Percentiles rank a stretch among this genome's conserved stretches.
Conservation (phyloP, 2,888 invertebrate species). For the Temnothorax ravouxi region DNA sequence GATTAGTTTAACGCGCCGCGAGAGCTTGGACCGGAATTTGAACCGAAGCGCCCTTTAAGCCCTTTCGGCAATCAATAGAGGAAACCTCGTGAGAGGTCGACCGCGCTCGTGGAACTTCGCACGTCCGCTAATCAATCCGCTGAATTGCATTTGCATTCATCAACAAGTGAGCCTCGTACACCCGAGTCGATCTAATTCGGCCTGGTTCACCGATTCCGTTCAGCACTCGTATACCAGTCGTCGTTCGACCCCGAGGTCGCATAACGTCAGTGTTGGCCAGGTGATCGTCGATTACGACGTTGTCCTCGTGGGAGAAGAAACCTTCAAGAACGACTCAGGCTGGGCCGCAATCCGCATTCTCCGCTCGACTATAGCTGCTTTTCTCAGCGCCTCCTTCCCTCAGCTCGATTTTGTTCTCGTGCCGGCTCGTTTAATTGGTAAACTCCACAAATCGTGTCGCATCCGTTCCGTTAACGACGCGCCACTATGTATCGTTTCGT, state of each 20-base stretch:
- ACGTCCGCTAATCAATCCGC: conserved; percentile 73
- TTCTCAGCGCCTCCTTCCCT: no score
- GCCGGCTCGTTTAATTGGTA: not conserved
- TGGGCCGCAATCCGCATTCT: not conserved
- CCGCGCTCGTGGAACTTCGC: conserved; percentile 73
- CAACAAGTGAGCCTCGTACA: conserved; percentile 79
- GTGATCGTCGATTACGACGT: not conserved
- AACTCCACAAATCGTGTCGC: not conserved
- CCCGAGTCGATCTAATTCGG: conserved; percentile 44
- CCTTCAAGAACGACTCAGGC: not conserved
- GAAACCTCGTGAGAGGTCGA: conserved; percentile 75
- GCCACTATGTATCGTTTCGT: not conserved
- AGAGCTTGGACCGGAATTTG: conserved; percentile 67
- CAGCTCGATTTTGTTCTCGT: not conserved
- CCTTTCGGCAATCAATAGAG: conserved; percentile 70
- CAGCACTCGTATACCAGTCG: conserved; percentile 4
- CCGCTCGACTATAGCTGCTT: not conserved
- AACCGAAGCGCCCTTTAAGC: conserved; percentile 70
- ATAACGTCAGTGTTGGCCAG: not conserved
- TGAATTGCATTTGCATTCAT: conserved; percentile 74
- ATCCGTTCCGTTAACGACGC: conserved; percentile 1
- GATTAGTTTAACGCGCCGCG: not conserved
- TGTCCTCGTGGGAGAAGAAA: not conserved
- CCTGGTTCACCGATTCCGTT: not conserved
- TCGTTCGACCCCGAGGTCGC: conserved; percentile 6